phyloP scores from a whole-genome alignment of 2,888 invertebrate genomes.

The Operophtera brumata region DNA sequence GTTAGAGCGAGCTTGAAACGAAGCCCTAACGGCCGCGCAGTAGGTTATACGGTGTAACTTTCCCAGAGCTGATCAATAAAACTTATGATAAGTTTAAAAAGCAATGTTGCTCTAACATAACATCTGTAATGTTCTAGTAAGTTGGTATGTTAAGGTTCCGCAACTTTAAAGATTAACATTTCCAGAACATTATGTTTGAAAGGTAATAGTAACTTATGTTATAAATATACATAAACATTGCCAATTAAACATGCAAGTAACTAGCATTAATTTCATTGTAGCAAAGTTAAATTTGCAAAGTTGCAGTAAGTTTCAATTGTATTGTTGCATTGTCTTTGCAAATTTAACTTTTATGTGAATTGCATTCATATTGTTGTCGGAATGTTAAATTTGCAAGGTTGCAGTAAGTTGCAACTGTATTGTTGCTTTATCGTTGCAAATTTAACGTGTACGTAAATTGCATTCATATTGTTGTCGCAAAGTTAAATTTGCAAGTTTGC shows the following conservation, averaged over 20 bases:
- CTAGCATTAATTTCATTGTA: neutral
- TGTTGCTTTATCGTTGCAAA: neutral
- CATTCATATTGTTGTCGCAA: too few species aligned
- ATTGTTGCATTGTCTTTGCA: neutral
- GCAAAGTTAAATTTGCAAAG: neutral
- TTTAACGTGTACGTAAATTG: neutral
- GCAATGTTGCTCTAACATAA: neutral
- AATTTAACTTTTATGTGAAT: neutral
- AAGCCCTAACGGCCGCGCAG: conserved; percentile 3
- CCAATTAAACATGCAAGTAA: neutral
- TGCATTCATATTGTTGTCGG: neutral
- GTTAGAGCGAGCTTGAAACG: neutral
- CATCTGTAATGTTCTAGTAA: neutral
- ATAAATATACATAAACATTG: neutral
- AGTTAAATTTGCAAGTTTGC: too few species aligned
- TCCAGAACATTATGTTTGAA: neutral
- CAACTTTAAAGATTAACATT: neutral
- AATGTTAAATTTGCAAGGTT: neutral
- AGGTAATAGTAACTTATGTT: neutral
- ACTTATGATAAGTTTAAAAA: neutral
- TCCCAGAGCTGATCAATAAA: conserved; percentile 7
- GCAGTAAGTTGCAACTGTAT: neutral
- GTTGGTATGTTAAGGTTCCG: neutral
- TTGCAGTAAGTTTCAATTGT: neutral
- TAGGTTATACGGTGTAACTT: conserved; percentile 2